Evolutionary conservation across 2,797 vertebrate genomes (phyloP).

Genomic region (Gallirallus australis): DNA sequence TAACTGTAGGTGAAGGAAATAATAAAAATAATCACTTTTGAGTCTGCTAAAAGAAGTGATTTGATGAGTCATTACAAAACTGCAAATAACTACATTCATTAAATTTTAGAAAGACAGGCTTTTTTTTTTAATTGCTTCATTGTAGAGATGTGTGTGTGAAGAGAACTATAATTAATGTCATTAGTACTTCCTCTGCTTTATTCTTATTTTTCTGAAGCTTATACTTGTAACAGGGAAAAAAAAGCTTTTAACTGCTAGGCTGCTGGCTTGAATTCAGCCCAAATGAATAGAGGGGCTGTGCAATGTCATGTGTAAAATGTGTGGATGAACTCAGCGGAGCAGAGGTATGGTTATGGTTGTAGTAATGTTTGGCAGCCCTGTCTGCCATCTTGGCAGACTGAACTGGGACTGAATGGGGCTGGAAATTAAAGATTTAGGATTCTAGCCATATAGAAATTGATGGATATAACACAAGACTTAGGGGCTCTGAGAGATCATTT

Average conservation of each 20-base stretch:
- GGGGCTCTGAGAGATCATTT: background rate
- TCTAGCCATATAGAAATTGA: background rate
- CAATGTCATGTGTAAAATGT: background rate
- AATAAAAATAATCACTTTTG: conserved; percentile 2
- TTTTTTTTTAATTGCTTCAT: conserved; percentile 26
- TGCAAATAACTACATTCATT: conserved; percentile 10
- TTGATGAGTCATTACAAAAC: background rate
- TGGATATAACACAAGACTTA: background rate
- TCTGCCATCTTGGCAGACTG: background rate
- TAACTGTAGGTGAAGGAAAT: conserved; percentile 11
- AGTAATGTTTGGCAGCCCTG: background rate
- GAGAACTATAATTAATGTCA: conserved; percentile 38
- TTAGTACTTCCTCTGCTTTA: background rate
- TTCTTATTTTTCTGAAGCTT: conserved; percentile 3
- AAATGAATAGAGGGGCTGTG: background rate
- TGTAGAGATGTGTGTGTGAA: background rate
- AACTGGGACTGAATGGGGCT: background rate
- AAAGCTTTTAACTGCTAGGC: background rate
- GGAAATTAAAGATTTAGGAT: background rate
- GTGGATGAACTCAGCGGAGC: background rate
- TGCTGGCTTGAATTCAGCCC: background rate
- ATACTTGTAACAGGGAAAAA: background rate
- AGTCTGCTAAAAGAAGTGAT: background rate
- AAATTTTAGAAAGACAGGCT: background rate
- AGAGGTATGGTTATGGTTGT: background rate